A percentile compares a stretch with the other conserved stretches of the same genome.
These are phyloP conservation scores for Leucophora obtusa DNA, from an alignment of 2,888 invertebrate species.

Conservation along the genomic window DNA sequence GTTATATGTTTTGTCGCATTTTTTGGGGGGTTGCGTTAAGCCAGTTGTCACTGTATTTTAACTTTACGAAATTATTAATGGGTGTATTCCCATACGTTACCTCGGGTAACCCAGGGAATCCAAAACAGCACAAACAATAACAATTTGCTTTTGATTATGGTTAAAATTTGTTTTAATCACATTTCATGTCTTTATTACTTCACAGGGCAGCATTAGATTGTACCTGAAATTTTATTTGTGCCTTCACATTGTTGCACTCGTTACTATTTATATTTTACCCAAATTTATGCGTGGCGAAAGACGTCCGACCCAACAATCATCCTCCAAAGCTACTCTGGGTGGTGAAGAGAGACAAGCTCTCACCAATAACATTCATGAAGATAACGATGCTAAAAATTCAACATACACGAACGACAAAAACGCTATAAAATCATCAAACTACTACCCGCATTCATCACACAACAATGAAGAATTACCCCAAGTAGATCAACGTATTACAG, in stretches of 20 bases:
- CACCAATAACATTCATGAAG: background rate
- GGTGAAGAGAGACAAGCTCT: slow-evolving; percentile 10
- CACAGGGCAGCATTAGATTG: slow-evolving; percentile 81
- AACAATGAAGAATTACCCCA: slow-evolving; percentile 25
- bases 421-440: background rate
- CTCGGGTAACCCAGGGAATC: too few relatives aligned
- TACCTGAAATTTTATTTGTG: slow-evolving; percentile 79
- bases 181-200: slow-evolving; percentile 62
- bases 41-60: too few relatives aligned
- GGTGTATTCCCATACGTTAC: too few relatives aligned
- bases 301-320: slow-evolving; percentile 62
- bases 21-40: too few relatives aligned
- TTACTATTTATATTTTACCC: slow-evolving; percentile 77
- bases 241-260: slow-evolving; percentile 78
- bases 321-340: slow-evolving; percentile 47
- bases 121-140: too few relatives aligned
- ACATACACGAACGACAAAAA: background rate
- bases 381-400: slow-evolving; percentile 4
- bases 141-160: too few relatives aligned
- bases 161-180: background rate
- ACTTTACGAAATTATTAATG: too few relatives aligned
- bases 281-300: slow-evolving; percentile 74
- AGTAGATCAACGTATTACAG: slow-evolving; percentile 1
- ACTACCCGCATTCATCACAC: background rate
- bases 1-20: too few relatives aligned